Evolutionary conservation across 2,888 invertebrate species (phyloP).

Genomic region (Drosophila macrospina): DNA sequence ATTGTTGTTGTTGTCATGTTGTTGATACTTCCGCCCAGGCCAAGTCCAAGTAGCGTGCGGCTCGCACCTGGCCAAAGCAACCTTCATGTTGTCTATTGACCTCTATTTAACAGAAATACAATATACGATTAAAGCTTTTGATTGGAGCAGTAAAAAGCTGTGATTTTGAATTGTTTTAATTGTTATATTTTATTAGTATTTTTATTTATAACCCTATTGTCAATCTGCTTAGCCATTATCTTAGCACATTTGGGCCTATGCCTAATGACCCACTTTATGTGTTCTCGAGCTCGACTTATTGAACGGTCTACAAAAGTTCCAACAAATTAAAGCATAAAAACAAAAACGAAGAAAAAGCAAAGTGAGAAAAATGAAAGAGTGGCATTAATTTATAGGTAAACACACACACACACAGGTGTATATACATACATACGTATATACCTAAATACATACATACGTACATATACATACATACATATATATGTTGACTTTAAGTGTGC

Average conservation of each 20-base stretch:
- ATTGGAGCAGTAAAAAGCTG: neutral
- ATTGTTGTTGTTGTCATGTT: constrained; percentile 25
- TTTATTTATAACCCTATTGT: constrained; percentile 3
- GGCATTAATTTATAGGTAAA: constrained; percentile 13
- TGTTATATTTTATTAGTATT: neutral
- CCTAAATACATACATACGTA: neutral
- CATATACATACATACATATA: neutral
- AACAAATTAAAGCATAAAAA: constrained; percentile 47
- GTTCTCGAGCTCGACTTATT: constrained; percentile 16
- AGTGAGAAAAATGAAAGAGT: constrained; percentile 38
- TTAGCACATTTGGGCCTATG: constrained; percentile 43
- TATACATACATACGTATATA: neutral
- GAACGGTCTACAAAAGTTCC: constrained; percentile 37
- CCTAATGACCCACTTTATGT: constrained; percentile 71
- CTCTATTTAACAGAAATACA: constrained; percentile 58
- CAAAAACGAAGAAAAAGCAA: constrained; percentile 40
- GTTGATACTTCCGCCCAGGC: constrained; percentile 66
- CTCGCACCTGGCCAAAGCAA: constrained; percentile 56
- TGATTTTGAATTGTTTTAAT: neutral
- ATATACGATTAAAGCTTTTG: constrained; percentile 7
- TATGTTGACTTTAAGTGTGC: constrained; percentile 10
- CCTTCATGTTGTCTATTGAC: constrained; percentile 84
- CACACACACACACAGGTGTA: neutral
- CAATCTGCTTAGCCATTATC: constrained; percentile 5
- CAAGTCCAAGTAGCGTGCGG: constrained; percentile 4